phyloP scores from a whole-genome alignment of 1,140 invertebrate species.

The Melitaea cinxia region DNA sequence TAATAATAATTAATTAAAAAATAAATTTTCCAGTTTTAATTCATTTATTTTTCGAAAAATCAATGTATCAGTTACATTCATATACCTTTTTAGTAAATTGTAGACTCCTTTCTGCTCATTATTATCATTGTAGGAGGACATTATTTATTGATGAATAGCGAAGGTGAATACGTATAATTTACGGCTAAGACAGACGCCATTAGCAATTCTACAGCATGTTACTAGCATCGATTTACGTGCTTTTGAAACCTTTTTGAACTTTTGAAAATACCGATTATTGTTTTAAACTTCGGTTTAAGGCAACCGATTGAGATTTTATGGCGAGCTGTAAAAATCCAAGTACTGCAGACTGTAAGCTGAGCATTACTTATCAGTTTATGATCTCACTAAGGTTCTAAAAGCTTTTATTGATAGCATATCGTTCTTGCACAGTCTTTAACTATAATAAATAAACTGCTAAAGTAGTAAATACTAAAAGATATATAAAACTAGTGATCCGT shows the following conservation, averaged over 20 bases:
- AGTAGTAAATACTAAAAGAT: too few relatives aligned
- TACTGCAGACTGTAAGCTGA: neutral
- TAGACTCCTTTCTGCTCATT: neutral
- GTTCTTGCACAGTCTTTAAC: neutral
- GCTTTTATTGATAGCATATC: neutral
- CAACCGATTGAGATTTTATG: neutral
- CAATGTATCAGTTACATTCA: too few relatives aligned
- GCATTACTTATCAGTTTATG: neutral
- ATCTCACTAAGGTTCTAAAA: neutral
- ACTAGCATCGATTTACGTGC: slow-evolving; percentile 13
- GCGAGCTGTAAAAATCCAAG: neutral
- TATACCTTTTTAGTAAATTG: neutral
- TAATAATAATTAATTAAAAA: too few relatives aligned
- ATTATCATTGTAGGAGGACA: neutral
- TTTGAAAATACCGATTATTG: slow-evolving; percentile 4
- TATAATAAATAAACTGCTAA: neutral
- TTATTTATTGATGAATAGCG: slow-evolving; percentile 33
- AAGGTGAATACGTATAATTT: slow-evolving; percentile 54
- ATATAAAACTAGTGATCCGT: too few relatives aligned
- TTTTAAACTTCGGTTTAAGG: slow-evolving; percentile 1
- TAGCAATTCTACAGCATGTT: slow-evolving; percentile 23
- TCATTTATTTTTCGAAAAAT: too few relatives aligned
- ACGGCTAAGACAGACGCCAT: slow-evolving; percentile 41
- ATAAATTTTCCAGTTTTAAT: too few relatives aligned
- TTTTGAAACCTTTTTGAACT: neutral